These are phyloP conservation scores for Emydura subglobosa DNA, from an alignment of 2,113 vertebrate genomes.

Conservation along the genomic window DNA sequence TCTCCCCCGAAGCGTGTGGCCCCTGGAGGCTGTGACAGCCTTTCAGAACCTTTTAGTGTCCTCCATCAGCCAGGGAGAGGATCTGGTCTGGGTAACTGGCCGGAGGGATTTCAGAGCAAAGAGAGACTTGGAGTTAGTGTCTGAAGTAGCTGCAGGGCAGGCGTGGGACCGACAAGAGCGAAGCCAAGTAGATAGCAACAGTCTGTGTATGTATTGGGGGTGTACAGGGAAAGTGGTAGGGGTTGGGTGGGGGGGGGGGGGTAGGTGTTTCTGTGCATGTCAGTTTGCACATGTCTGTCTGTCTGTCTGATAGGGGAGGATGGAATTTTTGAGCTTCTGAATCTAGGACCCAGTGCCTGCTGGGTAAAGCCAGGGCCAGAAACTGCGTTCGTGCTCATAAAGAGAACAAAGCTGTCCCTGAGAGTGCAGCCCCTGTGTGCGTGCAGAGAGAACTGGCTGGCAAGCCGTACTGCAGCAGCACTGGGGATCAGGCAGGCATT, in stretches of 20 bases:
- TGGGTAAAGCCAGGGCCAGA: background rate
- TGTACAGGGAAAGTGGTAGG: background rate
- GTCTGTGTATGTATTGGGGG: background rate
- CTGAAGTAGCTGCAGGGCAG: background rate
- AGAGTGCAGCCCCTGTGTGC: background rate
- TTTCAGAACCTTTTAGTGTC: background rate
- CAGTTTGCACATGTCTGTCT: background rate
- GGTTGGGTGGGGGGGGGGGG: background rate
- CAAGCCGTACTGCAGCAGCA: background rate
- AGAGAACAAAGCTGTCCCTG: background rate
- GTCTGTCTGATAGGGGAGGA: background rate
- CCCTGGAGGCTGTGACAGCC: background rate
- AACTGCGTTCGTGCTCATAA: background rate
- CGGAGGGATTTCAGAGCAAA: background rate
- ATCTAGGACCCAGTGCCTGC: background rate
- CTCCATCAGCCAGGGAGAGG: background rate
- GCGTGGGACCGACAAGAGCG: background rate
- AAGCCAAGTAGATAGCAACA: background rate
- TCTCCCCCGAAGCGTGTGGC: background rate
- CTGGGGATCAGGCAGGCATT: background rate
- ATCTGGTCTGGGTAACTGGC: background rate
- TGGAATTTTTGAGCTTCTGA: background rate
- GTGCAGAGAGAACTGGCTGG: background rate
- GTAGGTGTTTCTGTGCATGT: background rate
- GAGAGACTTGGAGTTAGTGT: background rate